Percentiles rank a stretch among this genome's conserved stretches.
Conservation (phyloP, 2,113 vertebrate species). For the Pollimyrus isidori region DNA sequence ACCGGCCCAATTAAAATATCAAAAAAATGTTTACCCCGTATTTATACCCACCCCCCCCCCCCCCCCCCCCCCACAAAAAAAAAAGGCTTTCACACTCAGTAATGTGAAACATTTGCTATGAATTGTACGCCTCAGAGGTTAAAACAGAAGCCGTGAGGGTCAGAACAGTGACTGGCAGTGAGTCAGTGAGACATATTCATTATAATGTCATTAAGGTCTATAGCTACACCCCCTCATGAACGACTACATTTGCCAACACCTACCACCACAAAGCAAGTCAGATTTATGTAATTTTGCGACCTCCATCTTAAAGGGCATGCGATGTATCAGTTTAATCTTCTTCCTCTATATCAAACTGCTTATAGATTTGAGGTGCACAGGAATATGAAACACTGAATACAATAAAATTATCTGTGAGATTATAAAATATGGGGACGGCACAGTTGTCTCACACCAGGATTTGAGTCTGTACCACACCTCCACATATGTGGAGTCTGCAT, state of each 20-base stretch:
- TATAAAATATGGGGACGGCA: background rate
- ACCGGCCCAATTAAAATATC: too few relatives aligned
- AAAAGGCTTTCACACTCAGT: conserved; percentile 91
- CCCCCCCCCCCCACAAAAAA: conserved; percentile 79
- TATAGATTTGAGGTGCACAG: background rate
- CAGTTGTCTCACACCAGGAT: background rate
- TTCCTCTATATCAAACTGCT: background rate
- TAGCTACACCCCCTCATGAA: conserved; percentile 26
- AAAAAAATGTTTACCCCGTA: too few relatives aligned
- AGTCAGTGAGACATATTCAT: conserved; percentile 59
- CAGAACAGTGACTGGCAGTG: conserved; percentile 72
- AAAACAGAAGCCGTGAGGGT: conserved; percentile 68
- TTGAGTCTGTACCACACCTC: background rate
- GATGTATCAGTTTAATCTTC: conserved; percentile 10
- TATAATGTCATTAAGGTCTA: conserved; percentile 65
- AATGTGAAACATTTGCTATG: conserved; percentile 99
- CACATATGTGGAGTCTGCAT: background rate
- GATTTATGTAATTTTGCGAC: background rate
- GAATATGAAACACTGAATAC: background rate
- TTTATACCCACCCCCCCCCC: too few relatives aligned
- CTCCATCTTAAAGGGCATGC: conserved; percentile 40
- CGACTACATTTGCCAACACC: conserved; percentile 22
- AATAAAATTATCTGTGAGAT: background rate
- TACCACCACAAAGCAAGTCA: conserved; percentile 10
- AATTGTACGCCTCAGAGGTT: conserved; percentile 77